Percentiles rank a stretch among this genome's conserved stretches.
phyloP scores from a whole-genome alignment of 2,888 invertebrate genomes.

The Mimachlamys varia region DNA sequence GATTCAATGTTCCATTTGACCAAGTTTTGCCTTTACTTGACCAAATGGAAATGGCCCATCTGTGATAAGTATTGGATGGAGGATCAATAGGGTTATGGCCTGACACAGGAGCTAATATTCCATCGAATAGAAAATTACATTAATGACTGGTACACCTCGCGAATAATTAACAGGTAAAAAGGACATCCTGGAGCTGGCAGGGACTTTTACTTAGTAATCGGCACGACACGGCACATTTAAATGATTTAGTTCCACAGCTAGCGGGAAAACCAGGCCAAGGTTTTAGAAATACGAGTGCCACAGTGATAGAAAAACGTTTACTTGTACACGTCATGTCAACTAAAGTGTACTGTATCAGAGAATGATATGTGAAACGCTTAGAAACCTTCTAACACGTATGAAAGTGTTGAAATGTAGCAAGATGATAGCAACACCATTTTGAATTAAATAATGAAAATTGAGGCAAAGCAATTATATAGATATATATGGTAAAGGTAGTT shows the following conservation, averaged over 20 bases:
- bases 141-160: neutral
- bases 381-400: no score
- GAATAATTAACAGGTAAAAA: conserved; percentile 17
- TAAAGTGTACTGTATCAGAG: no score
- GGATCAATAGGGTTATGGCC: conserved; percentile 6
- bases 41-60: conserved; percentile 18
- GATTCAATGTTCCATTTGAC: conserved; percentile 1
- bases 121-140: neutral
- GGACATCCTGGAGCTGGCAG: neutral
- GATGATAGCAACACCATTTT: no score
- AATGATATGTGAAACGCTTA: no score
- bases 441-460: no score
- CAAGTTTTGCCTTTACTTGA: conserved; percentile 31
- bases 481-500: no score
- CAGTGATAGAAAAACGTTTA: no score
- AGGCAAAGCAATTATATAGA: no score
- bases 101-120: neutral
- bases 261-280: neutral
- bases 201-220: neutral
- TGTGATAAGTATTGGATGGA: neutral
- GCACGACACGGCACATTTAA: neutral
- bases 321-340: no score
- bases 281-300: no score
- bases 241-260: neutral
- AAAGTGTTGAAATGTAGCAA: no score